Evolutionary conservation across 2,113 vertebrate species (phyloP), one percentile per base, ranked within the genome.

Genomic region (Carassius auratus): DNA sequence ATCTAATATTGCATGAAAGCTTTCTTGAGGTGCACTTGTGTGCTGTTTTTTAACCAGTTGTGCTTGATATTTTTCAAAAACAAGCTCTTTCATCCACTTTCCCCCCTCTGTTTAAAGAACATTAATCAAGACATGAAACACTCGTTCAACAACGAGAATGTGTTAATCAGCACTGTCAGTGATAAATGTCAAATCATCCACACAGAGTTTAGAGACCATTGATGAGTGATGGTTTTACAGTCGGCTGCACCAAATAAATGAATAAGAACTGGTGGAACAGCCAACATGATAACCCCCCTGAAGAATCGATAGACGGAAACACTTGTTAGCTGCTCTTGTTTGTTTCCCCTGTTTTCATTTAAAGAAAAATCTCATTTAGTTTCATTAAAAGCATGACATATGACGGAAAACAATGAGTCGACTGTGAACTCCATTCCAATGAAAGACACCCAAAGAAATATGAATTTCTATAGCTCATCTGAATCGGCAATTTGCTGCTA

Each of bases 121-220:
- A 52, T 75, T 80, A 76, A 80, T 79, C 71, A 78, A 76, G 50
- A 73, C 50, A 30, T 68, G 15, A 81, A 42, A 81, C n/a, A 48
- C 38, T 50, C 45, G 42, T 81, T 68, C 21, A 84, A 86, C 76
- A 50, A 26, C 14, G 59, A 26, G 21, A 36, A 50, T 68, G 57
- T 88, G 84, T 71, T 86, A 68, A 86, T 86, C 74, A 81, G 23
- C 50, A 84, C 71, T 86, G 79, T 86, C 62, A 62, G n/a, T 36
- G 74, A 55, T 50, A 84, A 33, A 64, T 30, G 68, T 82, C 85
- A 71, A 66, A 81, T 52, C 19, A 48, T 76, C 50, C 75, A 83
- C 26, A 77, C 36, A 62, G 75, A 85, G 77, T 55, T 13, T 48
- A 42, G 64, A 71, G 64, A 83, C 66, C 64, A n/a, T n/a, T 21